Base-by-base conservation (phyloP, 2,113 vertebrate species). In the Phyllostomus hastatus region DNA sequence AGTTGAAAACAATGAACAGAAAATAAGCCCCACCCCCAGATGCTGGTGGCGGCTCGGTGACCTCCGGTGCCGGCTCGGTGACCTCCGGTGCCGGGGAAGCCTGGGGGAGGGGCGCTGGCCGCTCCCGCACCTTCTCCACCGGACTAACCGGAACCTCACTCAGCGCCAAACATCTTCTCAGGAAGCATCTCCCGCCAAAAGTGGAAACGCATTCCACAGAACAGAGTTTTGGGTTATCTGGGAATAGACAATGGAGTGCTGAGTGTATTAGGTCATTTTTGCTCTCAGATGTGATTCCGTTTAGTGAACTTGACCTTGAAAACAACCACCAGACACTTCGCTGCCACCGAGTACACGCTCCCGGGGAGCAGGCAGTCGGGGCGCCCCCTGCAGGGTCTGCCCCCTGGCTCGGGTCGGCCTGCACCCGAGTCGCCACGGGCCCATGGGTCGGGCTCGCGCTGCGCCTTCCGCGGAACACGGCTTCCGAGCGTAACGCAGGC, bases 221-320 rank as follows among this genome's bases (percentile, higher is more conserved):
- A 88, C 85, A 64, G 91, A 96, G 80, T 16, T 57, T 12, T 22
- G 88, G 69, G 86, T 95, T 96, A 96, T 95, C 95, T 86, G 91
- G 59, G 89, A 92, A 48, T 16, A 95, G 95, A 95, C 79, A 93
- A 91, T 50, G 54, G 67, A 88, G 73, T 88, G 67, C 73, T 83
- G 88, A 94, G 33, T 73, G 52, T 31, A 91, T 96, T 82, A 82
- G 83, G 89, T 88, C 94, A 96, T 93, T 85, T 91, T 84, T 38
- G 43, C 64, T 80, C 75, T 81, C 87, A 95, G 88, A 67, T 91
- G 78, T 52, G 88, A 82, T 75, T 95, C 54, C 10, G 72, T 54
- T 87, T 85, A 12, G 59, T 89, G 91, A 96, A 88, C 43, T 84
- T 95, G 95, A 88, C 66, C 84, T 94, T 79, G 50, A 41, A 84